phyloP scores from a whole-genome alignment of 2,797 vertebrate genomes.

The Staurois parvus region DNA sequence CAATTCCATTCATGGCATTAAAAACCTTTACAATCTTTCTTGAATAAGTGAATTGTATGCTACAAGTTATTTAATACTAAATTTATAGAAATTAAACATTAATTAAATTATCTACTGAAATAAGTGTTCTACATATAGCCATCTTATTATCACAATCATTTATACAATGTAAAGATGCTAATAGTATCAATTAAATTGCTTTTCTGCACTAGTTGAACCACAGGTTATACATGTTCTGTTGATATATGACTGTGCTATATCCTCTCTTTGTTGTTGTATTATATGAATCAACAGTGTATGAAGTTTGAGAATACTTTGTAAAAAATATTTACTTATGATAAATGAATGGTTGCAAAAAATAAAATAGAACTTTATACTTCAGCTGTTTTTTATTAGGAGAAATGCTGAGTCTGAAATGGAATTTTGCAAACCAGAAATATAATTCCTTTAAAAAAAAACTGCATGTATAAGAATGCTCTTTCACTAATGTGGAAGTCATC shows the following conservation, averaged over 20 bases:
- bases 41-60: background rate
- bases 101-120: background rate
- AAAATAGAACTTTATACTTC: background rate
- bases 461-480: too few species aligned
- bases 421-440: background rate
- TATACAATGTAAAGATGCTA: background rate
- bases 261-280: background rate
- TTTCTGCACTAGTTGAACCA: background rate
- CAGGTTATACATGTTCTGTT: background rate
- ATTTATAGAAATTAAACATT: background rate
- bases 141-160: background rate
- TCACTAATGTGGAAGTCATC: too few species aligned
- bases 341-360: background rate
- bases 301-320: background rate
- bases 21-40: constrained; percentile 4
- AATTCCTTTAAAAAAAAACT: too few species aligned
- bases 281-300: background rate
- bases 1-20: constrained; percentile 24
- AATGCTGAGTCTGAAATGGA: background rate
- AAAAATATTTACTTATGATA: constrained; percentile 8
- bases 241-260: background rate
- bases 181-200: background rate
- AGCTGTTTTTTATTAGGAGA: background rate
- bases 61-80: constrained; percentile 7
- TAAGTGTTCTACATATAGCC: background rate